Evolutionary conservation across 2,797 vertebrate species (phyloP), one percentile per base, ranked within the genome.

Genomic region (Peromyscus aztecus): DNA sequence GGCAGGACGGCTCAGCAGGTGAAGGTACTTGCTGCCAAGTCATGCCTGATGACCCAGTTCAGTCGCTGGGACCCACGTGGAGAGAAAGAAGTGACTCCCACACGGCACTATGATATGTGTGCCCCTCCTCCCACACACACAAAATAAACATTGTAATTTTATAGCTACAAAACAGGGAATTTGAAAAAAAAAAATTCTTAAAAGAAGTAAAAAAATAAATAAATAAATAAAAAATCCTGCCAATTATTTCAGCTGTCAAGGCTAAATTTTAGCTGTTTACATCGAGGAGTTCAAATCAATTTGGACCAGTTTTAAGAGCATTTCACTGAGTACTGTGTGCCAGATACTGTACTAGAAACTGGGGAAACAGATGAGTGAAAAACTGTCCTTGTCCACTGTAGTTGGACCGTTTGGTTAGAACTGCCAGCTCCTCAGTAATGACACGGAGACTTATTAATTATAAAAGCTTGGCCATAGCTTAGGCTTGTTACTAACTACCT

Each of bases 101-200:
- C 16, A 6, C 67, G 13, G 49, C 24, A 57, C 85, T 57, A 27
- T 14, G 29, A 55, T 8, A 40, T 21, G 67, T 29, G n/a, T 57
- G 43, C 24, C 23, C 24, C 34, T 37, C 21, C 21, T 55, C 65
- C n/a, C 85, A 55, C 46, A 49, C 4, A 46, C 19, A 87, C 67
- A 71, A 40, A 73, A 29, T 3, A 40, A 57, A 87, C 31, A 71
- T 0, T 40, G 67, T 34, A 55, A 71, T 19, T 71, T 52, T 63
- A 65, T 29, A 87, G 49, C 71, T 73, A 86, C 77, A 92, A 97
- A 94, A 94, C 61, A 90, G 69, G n/a, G 75, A 82, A 93, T 75
- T 46, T 75, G 80, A 91, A 96, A 95, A 85, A 95, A 88, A 65
- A 90, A 94, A 46, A 40, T 57, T 49, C 69, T 71, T 82, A 88